Base-by-base conservation (phyloP, 2,113 vertebrate genomes). In the Psittacus erithacus region DNA sequence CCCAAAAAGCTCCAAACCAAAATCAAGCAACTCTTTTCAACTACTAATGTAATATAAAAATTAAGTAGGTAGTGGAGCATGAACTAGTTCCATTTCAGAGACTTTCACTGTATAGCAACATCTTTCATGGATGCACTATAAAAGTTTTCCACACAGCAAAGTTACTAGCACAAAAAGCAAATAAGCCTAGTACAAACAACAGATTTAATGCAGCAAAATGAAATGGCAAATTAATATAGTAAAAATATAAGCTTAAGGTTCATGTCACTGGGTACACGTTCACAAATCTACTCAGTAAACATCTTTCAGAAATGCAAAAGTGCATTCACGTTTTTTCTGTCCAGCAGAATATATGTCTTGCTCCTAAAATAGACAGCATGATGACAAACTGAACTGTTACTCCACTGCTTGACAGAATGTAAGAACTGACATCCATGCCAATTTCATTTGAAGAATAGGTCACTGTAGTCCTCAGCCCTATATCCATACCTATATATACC, bases 221-320 rank as follows among this genome's bases (percentile, higher is more conserved):
- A 84, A 65, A 91, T 71, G 22, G 28, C 35, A 84, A 89, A 92
- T 92, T 90, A 73, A 55, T 29, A 44, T 28, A 95, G 62, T 79
- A 95, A 96, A 92, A 92, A 87, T 31, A 8, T 41, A 74, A 79
- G 76, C 73, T 82, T 95, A 90, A 89, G 28, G 43, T 62, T 60
- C 52, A 15, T 83, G 55, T 82, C 68, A 74, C 67, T 73, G 5
- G 17, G 59, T 84, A 82, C 25, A 88, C 70, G 91, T 89, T 81
- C 44, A 89, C 65, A 96, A 93, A 93, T 84, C 28, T 85, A 55
- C 86, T 39, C 35, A 64, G 39, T 71, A 86, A 94, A 68, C 18
- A 63, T 59, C 16, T 88, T 92, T 73, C 75, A 90, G 59, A 78
- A 91, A 92, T 73, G 7, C 7, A 85, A 92, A 92, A 43, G 49